Evolutionary conservation across 1,140 invertebrate genomes (phyloP), one percentile per base, ranked within the genome.

Genomic region (Marisa cornuarietis): DNA sequence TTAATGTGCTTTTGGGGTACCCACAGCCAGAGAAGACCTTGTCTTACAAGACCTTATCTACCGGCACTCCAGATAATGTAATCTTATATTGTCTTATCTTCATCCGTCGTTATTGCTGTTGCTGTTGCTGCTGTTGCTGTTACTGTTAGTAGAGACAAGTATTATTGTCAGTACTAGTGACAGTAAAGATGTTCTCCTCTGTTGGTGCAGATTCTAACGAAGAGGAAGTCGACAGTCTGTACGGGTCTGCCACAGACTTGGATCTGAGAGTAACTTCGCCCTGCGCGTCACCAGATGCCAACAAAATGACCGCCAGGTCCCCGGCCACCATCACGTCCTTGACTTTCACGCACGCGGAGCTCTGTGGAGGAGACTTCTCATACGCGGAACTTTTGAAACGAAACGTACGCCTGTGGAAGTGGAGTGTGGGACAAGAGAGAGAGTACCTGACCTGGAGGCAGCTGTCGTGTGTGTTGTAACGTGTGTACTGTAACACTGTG

Each of bases 311-410:
- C 6, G 31, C 49, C 18, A 14, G 42, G n/a, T 49, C 61, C 3
- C 20, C 74, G 24, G 7, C 61, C 26, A 0, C 74, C 61, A 66
- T 65, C 51, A 68, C 63, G 42, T 52, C 63, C 24, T 65, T 77
- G 31, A 68, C 76, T 22, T 77, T 77, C 76, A 77, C 76, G 42
- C 76, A 51, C 10, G 76, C 66, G 18, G 76, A 77, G 24, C 76
- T 77, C 22, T n/a, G 49, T 18, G 22, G 22, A 6, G 76, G 76
- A 51, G 76, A 77, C 26, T 68, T 51, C 20, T 77, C 76, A 0
- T 77, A 77, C 63, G 76, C 62, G 8, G 76, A 77, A 42, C 66
- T 77, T 77, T 63, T 77, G 62, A 77, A 58, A 77, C 76, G 76
- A 51, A 77, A 77, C 51, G 63, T 77, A 7, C 76, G 76, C 24